A percentile compares a stretch with the other conserved stretches of the same genome.
Conservation (phyloP, 2,113 vertebrate species). For the Telmatochromis brichardi region DNA sequence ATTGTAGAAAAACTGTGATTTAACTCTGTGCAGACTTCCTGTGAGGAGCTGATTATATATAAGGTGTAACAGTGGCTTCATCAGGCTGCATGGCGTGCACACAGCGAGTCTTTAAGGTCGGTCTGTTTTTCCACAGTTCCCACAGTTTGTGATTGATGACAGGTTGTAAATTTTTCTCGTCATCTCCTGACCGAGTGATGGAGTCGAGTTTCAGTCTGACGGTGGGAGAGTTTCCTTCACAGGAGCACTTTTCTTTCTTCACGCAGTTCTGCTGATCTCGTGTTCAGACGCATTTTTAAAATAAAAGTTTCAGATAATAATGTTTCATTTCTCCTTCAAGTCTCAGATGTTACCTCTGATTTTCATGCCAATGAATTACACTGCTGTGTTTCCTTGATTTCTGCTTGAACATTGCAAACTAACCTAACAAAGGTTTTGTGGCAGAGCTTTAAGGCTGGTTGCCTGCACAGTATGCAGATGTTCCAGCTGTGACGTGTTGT, state of each 20-base stretch:
- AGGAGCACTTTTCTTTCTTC: background rate
- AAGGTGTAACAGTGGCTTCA: background rate
- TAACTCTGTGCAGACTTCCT: background rate
- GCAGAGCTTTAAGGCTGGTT: background rate
- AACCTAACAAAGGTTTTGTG: background rate
- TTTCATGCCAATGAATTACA: fast-evolving
- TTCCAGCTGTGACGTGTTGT: background rate
- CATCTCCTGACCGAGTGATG: background rate
- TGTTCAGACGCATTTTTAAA: background rate
- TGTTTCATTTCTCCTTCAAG: fast-evolving
- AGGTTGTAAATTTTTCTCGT: background rate
- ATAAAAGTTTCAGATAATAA: background rate
- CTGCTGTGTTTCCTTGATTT: background rate
- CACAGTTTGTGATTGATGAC: constrained; percentile 1
- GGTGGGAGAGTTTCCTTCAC: background rate
- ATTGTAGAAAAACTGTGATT: background rate
- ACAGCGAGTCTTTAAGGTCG: background rate
- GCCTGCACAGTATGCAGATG: background rate
- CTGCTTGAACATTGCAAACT: background rate
- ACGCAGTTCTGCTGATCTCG: background rate
- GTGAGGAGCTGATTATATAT: background rate
- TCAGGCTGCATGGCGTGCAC: background rate
- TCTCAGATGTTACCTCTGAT: background rate
- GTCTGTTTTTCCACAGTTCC: background rate
- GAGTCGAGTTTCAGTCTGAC: background rate